A percentile compares a stretch with the other conserved stretches of the same genome.
phyloP scores from a whole-genome alignment of 2,888 invertebrate genomes.

The Stratiomys singularior region DNA sequence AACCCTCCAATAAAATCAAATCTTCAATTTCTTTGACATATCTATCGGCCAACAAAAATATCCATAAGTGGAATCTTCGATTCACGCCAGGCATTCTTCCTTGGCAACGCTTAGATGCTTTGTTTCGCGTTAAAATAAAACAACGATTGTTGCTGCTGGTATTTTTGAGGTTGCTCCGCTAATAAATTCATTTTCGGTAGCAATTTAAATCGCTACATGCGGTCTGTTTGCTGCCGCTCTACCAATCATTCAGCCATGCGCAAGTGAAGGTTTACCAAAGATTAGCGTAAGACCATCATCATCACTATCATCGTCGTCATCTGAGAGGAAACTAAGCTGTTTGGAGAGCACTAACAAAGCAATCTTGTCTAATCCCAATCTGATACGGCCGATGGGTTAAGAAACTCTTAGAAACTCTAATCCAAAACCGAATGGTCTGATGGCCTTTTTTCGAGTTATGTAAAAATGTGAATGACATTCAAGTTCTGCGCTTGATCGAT shows the following conservation, averaged over 20 bases:
- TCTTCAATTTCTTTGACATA: constrained; percentile 36
- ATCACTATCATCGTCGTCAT: neutral
- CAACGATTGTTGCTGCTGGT: neutral
- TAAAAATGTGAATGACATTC: constrained; percentile 45
- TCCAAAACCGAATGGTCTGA: neutral
- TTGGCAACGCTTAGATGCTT: neutral
- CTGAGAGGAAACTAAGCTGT: neutral
- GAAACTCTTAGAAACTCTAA: neutral
- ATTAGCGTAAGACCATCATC: constrained; percentile 22
- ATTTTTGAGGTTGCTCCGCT: constrained; percentile 38
- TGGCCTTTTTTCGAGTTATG: constrained; percentile 12
- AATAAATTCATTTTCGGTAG: constrained; percentile 53
- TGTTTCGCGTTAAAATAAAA: neutral
- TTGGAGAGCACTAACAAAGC: neutral
- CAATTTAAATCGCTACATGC: constrained; percentile 53
- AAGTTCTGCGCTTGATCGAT: constrained; percentile 30
- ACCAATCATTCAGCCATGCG: too few relatives aligned
- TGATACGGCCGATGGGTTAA: constrained; percentile 28
- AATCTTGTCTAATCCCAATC: constrained; percentile 26
- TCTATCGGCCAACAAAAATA: constrained; percentile 1
- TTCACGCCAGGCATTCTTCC: constrained; percentile 4
- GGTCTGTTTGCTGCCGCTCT: constrained; percentile 36
- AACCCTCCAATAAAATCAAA: neutral
- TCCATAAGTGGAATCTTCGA: neutral
- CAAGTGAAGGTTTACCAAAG: constrained; percentile 33